A percentile compares a stretch with the other conserved stretches of the same genome.
These are phyloP conservation scores for Azorinus chamasolen DNA, from an alignment of 2,888 invertebrate genomes.

Conservation along the genomic window DNA sequence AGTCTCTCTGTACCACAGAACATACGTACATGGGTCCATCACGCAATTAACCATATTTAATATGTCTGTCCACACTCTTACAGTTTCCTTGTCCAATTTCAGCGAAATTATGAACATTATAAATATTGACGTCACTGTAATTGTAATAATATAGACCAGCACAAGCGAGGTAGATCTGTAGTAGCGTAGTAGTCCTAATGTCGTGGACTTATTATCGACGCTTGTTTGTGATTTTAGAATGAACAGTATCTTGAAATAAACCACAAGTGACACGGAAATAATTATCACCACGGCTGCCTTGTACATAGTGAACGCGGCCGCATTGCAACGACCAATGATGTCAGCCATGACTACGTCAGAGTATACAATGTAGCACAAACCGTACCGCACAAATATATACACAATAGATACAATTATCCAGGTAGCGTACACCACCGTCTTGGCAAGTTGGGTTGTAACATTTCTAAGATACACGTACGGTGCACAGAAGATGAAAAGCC, in stretches of 20 bases:
- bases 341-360: slow-evolving; percentile 15
- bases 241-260: slow-evolving; percentile 29
- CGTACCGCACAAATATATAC: slow-evolving; percentile 33
- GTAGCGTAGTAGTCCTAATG: slow-evolving; percentile 6
- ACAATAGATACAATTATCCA: slow-evolving; percentile 15
- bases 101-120: slow-evolving; percentile 16
- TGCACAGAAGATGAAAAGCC: slow-evolving; percentile 31
- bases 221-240: slow-evolving; percentile 19
- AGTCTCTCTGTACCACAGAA: slow-evolving; percentile 15
- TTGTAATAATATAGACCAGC: slow-evolving; percentile 29
- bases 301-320: slow-evolving; percentile 15
- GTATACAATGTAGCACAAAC: slow-evolving; percentile 13
- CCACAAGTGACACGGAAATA: slow-evolving; percentile 7
- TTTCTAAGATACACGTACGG: slow-evolving; percentile 31
- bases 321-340: slow-evolving; percentile 38
- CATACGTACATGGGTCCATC: slow-evolving; percentile 14
- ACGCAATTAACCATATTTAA: slow-evolving; percentile 9
- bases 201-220: neutral
- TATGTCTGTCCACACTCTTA: neutral
- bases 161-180: slow-evolving; percentile 42
- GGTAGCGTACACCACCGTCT: slow-evolving; percentile 8
- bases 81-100: neutral
- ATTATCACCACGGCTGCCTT: slow-evolving; percentile 3
- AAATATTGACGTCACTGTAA: slow-evolving; percentile 15
- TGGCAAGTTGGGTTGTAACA: slow-evolving; percentile 6